Conservation (phyloP, 2,888 invertebrate species). For the Heliconius cydno region DNA sequence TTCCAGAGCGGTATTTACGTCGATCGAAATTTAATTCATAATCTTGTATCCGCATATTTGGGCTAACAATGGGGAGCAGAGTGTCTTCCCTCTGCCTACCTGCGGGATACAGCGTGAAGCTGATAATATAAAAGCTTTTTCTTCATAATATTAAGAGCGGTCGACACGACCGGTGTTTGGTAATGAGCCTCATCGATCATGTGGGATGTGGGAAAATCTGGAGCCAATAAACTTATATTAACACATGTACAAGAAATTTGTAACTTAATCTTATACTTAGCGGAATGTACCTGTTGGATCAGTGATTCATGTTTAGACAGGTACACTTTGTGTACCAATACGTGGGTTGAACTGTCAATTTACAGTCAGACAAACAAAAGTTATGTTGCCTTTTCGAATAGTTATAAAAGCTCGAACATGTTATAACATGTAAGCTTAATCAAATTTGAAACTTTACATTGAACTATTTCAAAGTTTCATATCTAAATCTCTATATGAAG, state of each 20-base stretch:
- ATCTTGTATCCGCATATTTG: not conserved
- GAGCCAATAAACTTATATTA: not conserved
- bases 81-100: too few species aligned
- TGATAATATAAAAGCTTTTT: slow-evolving; percentile 1
- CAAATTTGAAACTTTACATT: not conserved
- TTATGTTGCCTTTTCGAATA: slow-evolving; percentile 3
- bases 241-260: not conserved
- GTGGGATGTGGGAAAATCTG: not conserved
- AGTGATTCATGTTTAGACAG: not conserved
- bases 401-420: not conserved
- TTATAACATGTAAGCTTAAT: not conserved
- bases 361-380: not conserved
- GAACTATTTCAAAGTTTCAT: not conserved
- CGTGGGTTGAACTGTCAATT: too few species aligned
- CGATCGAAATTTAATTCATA: not conserved
- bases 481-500: not conserved
- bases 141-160: not conserved
- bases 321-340: too few species aligned
- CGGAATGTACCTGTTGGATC: not conserved
- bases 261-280: not conserved
- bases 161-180: not conserved
- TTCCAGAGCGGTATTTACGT: not conserved
- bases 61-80: not conserved
- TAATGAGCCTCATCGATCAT: slow-evolving; percentile 12
- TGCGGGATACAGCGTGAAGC: not conserved